Evolutionary conservation across 2,113 vertebrate genomes (phyloP).

Genomic region (Calidris pugnax): DNA sequence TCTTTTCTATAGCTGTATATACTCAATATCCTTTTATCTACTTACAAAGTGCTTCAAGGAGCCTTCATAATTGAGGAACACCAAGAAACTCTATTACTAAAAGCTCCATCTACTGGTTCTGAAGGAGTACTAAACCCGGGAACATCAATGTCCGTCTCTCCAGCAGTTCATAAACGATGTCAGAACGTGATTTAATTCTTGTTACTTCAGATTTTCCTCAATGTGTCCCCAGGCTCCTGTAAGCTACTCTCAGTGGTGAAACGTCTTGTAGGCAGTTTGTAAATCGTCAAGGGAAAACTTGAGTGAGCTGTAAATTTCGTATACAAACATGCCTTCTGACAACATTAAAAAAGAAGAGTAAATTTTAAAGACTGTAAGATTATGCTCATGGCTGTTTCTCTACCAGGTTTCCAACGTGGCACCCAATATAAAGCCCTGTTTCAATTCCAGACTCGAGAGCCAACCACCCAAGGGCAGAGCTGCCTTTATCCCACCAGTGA

Average conservation of each 20-base stretch:
- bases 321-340: neutral
- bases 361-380: neutral
- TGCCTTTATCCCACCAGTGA: neutral
- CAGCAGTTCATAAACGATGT: neutral
- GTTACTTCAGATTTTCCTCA: neutral
- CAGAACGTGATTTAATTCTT: neutral
- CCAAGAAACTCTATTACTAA: conserved; percentile 35
- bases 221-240: neutral
- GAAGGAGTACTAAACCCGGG: neutral
- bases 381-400: neutral
- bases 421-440: neutral
- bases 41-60: neutral
- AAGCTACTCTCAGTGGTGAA: neutral
- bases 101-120: conserved; percentile 70
- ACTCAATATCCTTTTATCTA: neutral
- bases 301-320: neutral
- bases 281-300: neutral
- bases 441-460: neutral
- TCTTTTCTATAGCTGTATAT: neutral
- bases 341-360: neutral
- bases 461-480: neutral
- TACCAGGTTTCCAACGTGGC: neutral
- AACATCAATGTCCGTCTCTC: neutral
- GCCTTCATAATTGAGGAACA: neutral
- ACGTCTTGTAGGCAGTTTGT: neutral